These are phyloP conservation scores for Sesia apiformis DNA, from an alignment of 2,888 invertebrate species.

Conservation along the genomic window DNA sequence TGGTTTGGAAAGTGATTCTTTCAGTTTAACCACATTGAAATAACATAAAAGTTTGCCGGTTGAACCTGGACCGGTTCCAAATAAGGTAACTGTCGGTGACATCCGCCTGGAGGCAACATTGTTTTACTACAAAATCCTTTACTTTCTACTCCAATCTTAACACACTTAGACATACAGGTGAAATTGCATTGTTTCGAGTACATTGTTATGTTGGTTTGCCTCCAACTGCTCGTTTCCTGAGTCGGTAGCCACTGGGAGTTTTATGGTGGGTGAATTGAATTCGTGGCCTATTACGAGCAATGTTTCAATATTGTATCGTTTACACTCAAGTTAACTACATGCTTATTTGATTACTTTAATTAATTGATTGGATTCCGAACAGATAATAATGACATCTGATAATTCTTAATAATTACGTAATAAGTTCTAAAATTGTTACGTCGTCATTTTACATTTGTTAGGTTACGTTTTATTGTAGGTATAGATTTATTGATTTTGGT, in stretches of 20 bases:
- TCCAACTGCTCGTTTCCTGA: slow-evolving; percentile 49
- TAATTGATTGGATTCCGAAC: too few relatives aligned
- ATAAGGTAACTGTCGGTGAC: slow-evolving; percentile 68
- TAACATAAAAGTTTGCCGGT: slow-evolving; percentile 62
- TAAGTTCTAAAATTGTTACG: too few relatives aligned
- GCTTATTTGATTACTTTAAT: too few relatives aligned
- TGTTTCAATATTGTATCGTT: neutral
- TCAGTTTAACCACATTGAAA: slow-evolving; percentile 60
- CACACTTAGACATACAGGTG: slow-evolving; percentile 26
- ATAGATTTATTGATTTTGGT: too few relatives aligned
- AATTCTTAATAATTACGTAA: too few relatives aligned
- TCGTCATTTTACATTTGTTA: too few relatives aligned
- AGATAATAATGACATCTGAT: too few relatives aligned
- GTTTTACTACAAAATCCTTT: slow-evolving; percentile 22
- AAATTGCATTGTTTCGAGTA: slow-evolving; percentile 17
- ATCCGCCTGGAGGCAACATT: slow-evolving; percentile 47
- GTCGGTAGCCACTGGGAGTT: slow-evolving; percentile 45
- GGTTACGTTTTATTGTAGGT: too few relatives aligned
- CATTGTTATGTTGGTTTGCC: slow-evolving; percentile 17
- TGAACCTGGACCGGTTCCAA: slow-evolving; percentile 63
- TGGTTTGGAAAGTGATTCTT: slow-evolving; percentile 30
- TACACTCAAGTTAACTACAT: neutral
- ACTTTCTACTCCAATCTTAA: slow-evolving; percentile 16
- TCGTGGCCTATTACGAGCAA: slow-evolving; percentile 37
- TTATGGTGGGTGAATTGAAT: slow-evolving; percentile 57